Evolutionary conservation across 2,797 vertebrate species (phyloP), one percentile per base, ranked within the genome.

Genomic region (Arremon brunneinucha): DNA sequence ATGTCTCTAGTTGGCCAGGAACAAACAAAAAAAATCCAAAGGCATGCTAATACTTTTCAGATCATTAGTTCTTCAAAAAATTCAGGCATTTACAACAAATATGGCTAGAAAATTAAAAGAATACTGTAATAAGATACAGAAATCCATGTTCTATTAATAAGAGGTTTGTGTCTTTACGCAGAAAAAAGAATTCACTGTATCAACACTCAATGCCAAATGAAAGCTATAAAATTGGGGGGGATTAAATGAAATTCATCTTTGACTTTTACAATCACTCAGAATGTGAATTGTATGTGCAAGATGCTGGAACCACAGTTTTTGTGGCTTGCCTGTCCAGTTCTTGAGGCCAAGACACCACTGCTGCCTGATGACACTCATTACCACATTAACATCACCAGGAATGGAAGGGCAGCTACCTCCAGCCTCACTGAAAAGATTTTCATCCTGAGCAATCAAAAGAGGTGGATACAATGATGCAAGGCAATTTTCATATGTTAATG

Each of bases 251-350:
- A 83, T 41, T 19, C 17, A 24, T 39, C 50, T 87, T 41, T 71
- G 30, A 62, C 57, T 94, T 86, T 83, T 20, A 53, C 27, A 57
- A 74, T 30, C 5, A 8, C 34, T 27, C 1, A 1, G 32, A 19
- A 52, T 19, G 11, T 1, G 32, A 60, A 23, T 11, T 77, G 32
- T 53, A 20, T 2, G 1, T 11, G 0, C 6, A n/a, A 69, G 63
- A 32, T 46, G 15, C 55, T 65, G 39, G 65, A 81, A 35, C 16
- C 32, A 78, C 43, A 79, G 63, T 23, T 71, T 76, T 41, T 27
- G 9, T 8, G 21, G 67, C 26, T 53, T 79, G 19, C 24, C 53
- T 41, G 32, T 34, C 26, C 35, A 47, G 2, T 4, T 83, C 30
- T 24, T n/a, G 57, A 83, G 70, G 62, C 67, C 47, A 75, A 53